Conservation (phyloP, 1,140 invertebrate genomes). For the Cyrtorhinus lividipennis region DNA sequence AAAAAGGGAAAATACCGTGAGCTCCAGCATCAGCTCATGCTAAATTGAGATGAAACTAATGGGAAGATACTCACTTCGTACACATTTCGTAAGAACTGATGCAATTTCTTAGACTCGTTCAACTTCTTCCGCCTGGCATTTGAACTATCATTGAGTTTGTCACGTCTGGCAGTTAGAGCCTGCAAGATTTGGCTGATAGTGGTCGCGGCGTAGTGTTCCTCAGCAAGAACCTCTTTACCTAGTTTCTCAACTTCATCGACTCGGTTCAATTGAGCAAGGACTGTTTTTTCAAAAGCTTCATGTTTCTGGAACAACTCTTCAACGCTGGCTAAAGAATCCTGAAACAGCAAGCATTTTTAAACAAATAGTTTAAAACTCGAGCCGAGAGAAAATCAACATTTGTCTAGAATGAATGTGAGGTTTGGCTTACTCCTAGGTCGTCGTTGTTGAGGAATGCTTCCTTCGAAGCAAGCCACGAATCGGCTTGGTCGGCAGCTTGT, state of each 20-base stretch:
- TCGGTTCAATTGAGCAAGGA: slow-evolving; percentile 60
- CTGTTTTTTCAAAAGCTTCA: slow-evolving; percentile 73
- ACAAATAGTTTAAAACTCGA: too few relatives aligned
- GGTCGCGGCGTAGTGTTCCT: slow-evolving; percentile 45
- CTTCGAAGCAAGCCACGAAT: slow-evolving; percentile 76
- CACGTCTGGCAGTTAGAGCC: slow-evolving; percentile 44
- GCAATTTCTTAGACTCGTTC: slow-evolving; percentile 62
- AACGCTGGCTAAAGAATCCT: slow-evolving; percentile 52
- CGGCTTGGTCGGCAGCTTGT: slow-evolving; percentile 69
- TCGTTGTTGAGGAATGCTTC: slow-evolving; percentile 89
- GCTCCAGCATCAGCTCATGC: too few relatives aligned
- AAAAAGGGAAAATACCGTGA: too few relatives aligned
- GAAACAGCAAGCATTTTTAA: too few relatives aligned
- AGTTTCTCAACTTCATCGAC: slow-evolving; percentile 63
- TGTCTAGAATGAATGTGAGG: too few relatives aligned
- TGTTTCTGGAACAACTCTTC: slow-evolving; percentile 77
- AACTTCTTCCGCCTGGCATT: slow-evolving; percentile 48
- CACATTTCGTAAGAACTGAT: slow-evolving; percentile 73
- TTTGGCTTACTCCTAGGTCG: slow-evolving; percentile 53
- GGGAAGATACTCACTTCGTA: slow-evolving; percentile 42
- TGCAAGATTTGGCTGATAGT: slow-evolving; percentile 46
- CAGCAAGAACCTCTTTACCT: slow-evolving; percentile 44
- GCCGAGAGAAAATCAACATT: too few relatives aligned
- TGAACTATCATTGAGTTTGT: slow-evolving; percentile 43
- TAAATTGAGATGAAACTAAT: too few relatives aligned